A percentile compares a stretch with the other conserved stretches of the same genome.
These are phyloP conservation scores for Drosophila bocki DNA, from an alignment of 1,140 invertebrate genomes.

Conservation along the genomic window DNA sequence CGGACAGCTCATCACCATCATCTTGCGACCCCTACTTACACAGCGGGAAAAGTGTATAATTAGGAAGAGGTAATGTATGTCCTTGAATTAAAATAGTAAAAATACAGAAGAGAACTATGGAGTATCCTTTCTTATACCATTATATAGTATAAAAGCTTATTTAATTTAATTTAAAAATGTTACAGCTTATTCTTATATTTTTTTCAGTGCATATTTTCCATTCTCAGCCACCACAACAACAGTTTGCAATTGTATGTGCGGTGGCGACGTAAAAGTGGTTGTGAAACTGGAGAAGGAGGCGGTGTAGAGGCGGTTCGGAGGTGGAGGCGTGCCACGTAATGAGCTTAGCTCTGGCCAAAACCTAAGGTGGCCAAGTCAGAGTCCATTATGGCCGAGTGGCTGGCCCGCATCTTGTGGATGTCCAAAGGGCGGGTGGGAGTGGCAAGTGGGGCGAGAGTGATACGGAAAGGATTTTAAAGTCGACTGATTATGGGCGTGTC, in stretches of 20 bases:
- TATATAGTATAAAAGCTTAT: too few relatives aligned
- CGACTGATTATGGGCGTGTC: conserved; percentile 28
- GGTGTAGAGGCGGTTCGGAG: neutral
- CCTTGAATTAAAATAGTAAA: neutral
- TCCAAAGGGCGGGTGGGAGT: neutral
- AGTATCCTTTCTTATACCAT: neutral
- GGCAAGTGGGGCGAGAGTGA: neutral
- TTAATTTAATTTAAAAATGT: too few relatives aligned
- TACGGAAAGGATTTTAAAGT: conserved; percentile 48
- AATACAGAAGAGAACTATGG: neutral
- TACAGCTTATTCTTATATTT: too few relatives aligned
- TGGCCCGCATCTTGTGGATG: conserved; percentile 43
- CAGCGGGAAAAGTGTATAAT: neutral
- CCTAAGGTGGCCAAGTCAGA: conserved; percentile 48
- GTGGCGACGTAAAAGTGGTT: conserved; percentile 20
- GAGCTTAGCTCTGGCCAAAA: conserved; percentile 49
- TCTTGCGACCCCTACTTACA: conserved; percentile 21
- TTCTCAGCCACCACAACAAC: conserved; percentile 32
- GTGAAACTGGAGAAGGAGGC: neutral
- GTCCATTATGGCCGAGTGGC: conserved; percentile 46
- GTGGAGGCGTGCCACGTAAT: conserved; percentile 50
- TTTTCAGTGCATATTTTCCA: conserved; percentile 37
- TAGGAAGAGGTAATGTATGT: neutral
- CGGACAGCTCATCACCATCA: conserved; percentile 19
- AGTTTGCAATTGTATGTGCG: conserved; percentile 67